Percentiles rank a stretch among this genome's conserved stretches.
Evolutionary conservation across 2,113 vertebrate species (phyloP).

Genomic region (Myotis yumanensis): DNA sequence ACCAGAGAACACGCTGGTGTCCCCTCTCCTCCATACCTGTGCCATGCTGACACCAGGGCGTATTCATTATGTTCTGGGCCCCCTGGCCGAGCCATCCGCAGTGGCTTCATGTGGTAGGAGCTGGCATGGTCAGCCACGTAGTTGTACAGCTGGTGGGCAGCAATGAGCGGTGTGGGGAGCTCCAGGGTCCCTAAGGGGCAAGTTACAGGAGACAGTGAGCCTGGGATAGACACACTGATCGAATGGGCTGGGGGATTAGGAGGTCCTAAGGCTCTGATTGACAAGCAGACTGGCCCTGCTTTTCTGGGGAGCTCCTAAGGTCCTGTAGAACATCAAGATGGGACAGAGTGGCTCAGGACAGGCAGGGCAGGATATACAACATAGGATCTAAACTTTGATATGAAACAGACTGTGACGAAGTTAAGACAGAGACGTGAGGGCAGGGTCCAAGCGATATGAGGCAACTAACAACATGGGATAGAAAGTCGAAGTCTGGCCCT

Average conservation of each 20-base stretch:
- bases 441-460: not conserved
- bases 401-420: not conserved
- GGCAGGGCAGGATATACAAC: not conserved
- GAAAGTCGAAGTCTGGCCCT: not conserved
- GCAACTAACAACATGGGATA: not conserved
- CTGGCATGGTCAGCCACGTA: conserved; percentile 97
- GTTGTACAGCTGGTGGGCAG: conserved; percentile 97
- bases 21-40: conserved; percentile 86
- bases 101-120: conserved; percentile 96
- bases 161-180: conserved; percentile 94
- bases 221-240: not conserved
- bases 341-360: not conserved
- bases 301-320: not conserved
- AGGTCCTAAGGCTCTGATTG: not conserved
- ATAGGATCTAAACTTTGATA: not conserved
- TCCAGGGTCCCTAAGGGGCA: conserved; percentile 88
- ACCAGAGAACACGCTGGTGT: not conserved
- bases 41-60: conserved; percentile 95
- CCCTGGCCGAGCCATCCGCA: conserved; percentile 92
- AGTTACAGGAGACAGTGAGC: not conserved
- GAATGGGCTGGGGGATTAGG: not conserved
- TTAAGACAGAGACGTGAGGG: not conserved
- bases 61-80: conserved; percentile 93
- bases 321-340: not conserved
- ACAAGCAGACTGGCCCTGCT: not conserved